Evolutionary conservation across 2,797 vertebrate species (phyloP), one percentile per base, ranked within the genome.

Genomic region (Pelobates cultripes): DNA sequence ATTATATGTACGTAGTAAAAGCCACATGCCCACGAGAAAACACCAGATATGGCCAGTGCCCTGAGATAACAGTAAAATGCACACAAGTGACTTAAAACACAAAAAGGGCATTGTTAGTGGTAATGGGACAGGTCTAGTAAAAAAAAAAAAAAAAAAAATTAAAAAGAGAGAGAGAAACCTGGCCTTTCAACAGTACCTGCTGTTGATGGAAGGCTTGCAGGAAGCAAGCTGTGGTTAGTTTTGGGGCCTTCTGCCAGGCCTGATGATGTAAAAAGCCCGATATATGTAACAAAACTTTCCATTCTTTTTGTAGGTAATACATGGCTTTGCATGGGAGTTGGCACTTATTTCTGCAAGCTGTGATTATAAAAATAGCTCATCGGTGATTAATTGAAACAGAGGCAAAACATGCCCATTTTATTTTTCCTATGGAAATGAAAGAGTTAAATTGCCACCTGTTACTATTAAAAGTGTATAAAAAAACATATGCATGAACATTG

Each of bases 21-120:
- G 73, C 80, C 84, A 75, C 66, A 55, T 73, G 74, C 55, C 63
- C 75, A 14, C 57, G 53, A 17, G 70, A 42, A 86, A 82, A 79
- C 8, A 79, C 81, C 68, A 71, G 86, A 81, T 78, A 86, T 80
- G 81, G 72, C 81, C 80, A 70, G 43, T 77, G 43, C 86, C 86
- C 79, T 85, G 82, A 71, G 77, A 86, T 88, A 87, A 91, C 89
- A 89, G 88, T 86, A 89, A 90, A 91, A 90, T 86, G 85, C 79
- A 77, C 80, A 86, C 74, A 85, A 85, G 85, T 45, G 55, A 77
- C 72, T 43, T 44, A 0, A 83, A 85, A 73, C 86, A 95, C 93
- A 95, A 94, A 94, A 93, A 88, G 73, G 76, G 81, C 85, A 91
- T 93, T 95, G 94, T 95, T 90, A 51, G 53, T 14, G 88, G 83